Evolutionary conservation across 2,797 vertebrate genomes (phyloP).

Genomic region (Xenentodon cancila): DNA sequence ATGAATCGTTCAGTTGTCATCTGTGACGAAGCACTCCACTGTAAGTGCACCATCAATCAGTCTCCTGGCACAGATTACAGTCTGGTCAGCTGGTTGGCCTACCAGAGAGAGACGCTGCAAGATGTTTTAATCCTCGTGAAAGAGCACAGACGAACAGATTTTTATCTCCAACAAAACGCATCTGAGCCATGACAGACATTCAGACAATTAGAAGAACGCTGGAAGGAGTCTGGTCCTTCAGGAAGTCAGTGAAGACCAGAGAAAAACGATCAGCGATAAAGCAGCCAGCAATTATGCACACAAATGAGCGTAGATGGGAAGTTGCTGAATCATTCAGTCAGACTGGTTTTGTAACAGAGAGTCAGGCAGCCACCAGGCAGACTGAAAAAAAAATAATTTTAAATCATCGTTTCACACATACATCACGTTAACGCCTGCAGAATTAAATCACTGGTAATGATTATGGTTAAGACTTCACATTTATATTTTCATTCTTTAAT

Average conservation of each 20-base stretch:
- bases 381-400: no score
- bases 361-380: no score
- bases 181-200: conserved; percentile 18
- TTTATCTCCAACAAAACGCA: neutral
- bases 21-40: conserved; percentile 47
- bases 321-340: no score
- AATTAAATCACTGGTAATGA: no score
- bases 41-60: conserved; percentile 55
- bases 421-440: no score
- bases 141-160: conserved; percentile 31
- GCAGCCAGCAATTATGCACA: no score
- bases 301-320: no score
- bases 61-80: conserved; percentile 36
- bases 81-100: conserved; percentile 48
- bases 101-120: conserved; percentile 34
- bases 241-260: conserved; percentile 10
- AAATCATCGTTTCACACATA: no score
- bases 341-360: no score
- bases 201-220: conserved; percentile 5
- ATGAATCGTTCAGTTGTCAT: conserved; percentile 52
- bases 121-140: conserved; percentile 38
- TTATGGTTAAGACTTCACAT: no score
- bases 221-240: neutral
- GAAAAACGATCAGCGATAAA: conserved; percentile 5
- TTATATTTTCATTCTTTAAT: neutral